These are phyloP conservation scores for Drosophila ezoana DNA, from an alignment of 2,888 invertebrate species.

Conservation along the genomic window DNA sequence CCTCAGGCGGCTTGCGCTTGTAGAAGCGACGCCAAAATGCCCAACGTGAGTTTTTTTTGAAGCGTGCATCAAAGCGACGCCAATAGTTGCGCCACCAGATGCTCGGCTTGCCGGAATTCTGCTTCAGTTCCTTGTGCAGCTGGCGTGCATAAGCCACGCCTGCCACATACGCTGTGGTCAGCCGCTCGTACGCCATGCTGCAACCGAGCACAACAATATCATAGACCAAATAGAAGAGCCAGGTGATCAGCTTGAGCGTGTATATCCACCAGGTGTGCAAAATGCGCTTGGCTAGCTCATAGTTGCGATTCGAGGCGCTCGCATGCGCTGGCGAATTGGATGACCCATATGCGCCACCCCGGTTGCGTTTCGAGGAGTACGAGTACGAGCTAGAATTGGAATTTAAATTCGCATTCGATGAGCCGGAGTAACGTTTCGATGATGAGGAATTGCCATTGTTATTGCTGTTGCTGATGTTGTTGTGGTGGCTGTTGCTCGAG, in stretches of 20 bases:
- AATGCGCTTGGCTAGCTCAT: constrained; percentile 85
- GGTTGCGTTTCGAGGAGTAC: constrained; percentile 79
- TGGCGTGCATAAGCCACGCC: constrained; percentile 75
- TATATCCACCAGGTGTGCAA: constrained; percentile 87
- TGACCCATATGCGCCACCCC: constrained; percentile 56
- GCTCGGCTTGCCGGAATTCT: constrained; percentile 84
- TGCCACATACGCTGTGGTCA: constrained; percentile 72
- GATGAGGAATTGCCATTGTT: constrained; percentile 64
- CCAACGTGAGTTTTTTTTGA: constrained; percentile 83
- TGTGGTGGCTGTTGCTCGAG: constrained; percentile 21
- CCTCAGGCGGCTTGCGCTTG: constrained; percentile 85
- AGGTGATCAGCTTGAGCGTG: constrained; percentile 88
- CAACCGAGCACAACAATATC: constrained; percentile 92
- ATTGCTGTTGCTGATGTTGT: constrained; percentile 32
- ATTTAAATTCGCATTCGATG: constrained; percentile 65
- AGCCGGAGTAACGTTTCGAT: constrained; percentile 69
- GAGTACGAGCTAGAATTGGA: constrained; percentile 77
- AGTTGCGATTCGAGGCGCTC: constrained; percentile 83
- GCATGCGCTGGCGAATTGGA: constrained; percentile 65
- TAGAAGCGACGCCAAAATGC: constrained; percentile 84
- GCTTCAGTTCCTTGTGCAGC: constrained; percentile 82
- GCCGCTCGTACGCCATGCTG: constrained; percentile 83
- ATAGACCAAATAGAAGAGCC: constrained; percentile 92
- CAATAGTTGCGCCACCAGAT: constrained; percentile 83
- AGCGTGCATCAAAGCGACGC: constrained; percentile 82